Base-by-base conservation (phyloP, 2,113 vertebrate genomes). In the Lipophrys pholis region DNA sequence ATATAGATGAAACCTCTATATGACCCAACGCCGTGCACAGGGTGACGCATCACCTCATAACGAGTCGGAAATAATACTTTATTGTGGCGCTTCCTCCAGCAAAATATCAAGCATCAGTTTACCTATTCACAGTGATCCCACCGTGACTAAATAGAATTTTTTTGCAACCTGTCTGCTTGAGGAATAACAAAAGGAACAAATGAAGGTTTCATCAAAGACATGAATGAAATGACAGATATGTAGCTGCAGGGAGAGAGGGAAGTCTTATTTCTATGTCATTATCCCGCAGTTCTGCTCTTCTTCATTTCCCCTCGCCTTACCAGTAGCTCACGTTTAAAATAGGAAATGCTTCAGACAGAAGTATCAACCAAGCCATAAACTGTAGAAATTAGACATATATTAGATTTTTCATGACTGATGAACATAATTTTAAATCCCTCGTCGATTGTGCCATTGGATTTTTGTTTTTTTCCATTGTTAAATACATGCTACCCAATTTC, bases 121-220 rank as follows among this genome's bases (percentile, higher is more conserved):
- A 55, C 36, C 15, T 6, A 51, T 73, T 83, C 52, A 78, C 39
- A 30, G 14, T 56, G 40, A 74, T 67, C 52, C 8, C 54, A 46
- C 16, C 16, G 6, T 57, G 79, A 76, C 60, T 70, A 73, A 65
- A 76, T 40, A 57, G 35, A 2, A 4, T 30, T 30, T 74, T 16
- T 42, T 59, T 74, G 38, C 66, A 69, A 73, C 76, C 58, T 64
- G 69, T 70, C 69, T 53, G 55, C 54, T 67, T 30, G 42, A 69
- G 30, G 62, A 62, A 58, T 58, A 53, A 69, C 30, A 59, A 69
- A 67, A 48, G 21, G 58, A 85, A 70, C 78, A 39, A 72, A 79
- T 81, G 43, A 82, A 41, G 42, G 72, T 69, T 77, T 83, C 65
- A 78, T 84, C 68, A 77, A 63, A 77, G 52, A 56, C 61, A 30